phyloP scores from a whole-genome alignment of 2,888 invertebrate species.

The Platynereis dumerilii region DNA sequence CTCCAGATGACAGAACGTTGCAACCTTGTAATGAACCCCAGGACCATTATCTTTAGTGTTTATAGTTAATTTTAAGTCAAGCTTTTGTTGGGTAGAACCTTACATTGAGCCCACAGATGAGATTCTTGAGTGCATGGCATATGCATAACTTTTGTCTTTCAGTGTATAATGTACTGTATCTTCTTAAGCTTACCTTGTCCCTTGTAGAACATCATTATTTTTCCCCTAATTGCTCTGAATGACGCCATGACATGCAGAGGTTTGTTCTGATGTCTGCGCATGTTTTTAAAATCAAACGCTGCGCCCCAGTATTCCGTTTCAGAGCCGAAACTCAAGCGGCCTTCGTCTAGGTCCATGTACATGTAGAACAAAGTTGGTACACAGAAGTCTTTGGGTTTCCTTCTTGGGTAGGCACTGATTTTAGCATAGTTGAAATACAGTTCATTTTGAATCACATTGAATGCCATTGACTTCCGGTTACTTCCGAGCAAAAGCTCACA shows the following conservation, averaged over 20 bases:
- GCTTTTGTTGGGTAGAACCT: too few species aligned
- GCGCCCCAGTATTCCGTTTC: constrained; percentile 2
- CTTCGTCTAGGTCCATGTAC: constrained; percentile 1
- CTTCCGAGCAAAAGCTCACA: not conserved
- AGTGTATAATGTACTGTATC: too few species aligned
- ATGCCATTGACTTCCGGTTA: constrained; percentile 4
- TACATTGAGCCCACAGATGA: too few species aligned
- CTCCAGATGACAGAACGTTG: too few species aligned
- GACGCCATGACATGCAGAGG: constrained; percentile 3
- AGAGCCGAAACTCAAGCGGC: not conserved
- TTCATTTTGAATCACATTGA: not conserved
- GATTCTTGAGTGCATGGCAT: too few species aligned
- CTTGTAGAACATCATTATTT: constrained; percentile 6
- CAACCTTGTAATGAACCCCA: too few species aligned
- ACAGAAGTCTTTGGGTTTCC: not conserved
- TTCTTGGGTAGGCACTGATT: not conserved
- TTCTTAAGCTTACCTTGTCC: not conserved
- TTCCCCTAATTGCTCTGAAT: not conserved
- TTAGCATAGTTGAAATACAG: not conserved
- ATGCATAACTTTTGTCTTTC: too few species aligned
- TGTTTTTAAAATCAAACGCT: not conserved
- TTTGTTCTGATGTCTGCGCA: not conserved
- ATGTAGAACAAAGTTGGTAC: constrained; percentile 9
- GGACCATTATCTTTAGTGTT: too few species aligned
- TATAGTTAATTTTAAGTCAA: too few species aligned